Conservation (phyloP, 1,140 invertebrate genomes). For the Euborellia annulipes region DNA sequence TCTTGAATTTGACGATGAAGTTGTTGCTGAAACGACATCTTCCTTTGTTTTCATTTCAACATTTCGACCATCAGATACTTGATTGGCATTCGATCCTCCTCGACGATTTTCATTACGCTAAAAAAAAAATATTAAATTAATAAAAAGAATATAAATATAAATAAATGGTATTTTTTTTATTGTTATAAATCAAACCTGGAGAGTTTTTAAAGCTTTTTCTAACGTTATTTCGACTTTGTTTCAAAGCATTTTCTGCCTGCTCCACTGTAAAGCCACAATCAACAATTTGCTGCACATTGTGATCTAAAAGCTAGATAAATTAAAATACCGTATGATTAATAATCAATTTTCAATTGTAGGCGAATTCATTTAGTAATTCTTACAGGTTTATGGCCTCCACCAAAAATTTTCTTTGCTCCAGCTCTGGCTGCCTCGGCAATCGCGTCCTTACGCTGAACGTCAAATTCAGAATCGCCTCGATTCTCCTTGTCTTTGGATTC, state of each 20-base stretch:
- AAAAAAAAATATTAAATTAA: no score
- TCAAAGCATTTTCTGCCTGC: slow-evolving; percentile 56
- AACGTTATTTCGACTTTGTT: slow-evolving; percentile 54
- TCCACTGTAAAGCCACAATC: slow-evolving; percentile 64
- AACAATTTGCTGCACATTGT: slow-evolving; percentile 63
- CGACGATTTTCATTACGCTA: no score
- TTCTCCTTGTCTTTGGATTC: slow-evolving; percentile 14
- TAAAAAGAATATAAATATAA: slow-evolving; percentile 9
- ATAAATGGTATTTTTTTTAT: no score
- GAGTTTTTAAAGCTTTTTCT: slow-evolving; percentile 49
- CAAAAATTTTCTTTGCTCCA: slow-evolving; percentile 42
- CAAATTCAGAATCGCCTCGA: slow-evolving; percentile 58
- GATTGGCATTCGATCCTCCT: no score
- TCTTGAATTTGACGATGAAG: background rate
- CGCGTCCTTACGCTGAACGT: slow-evolving; percentile 64
- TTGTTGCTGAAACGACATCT: no score
- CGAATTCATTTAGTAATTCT: slow-evolving; percentile 2
- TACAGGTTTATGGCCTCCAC: slow-evolving; percentile 55
- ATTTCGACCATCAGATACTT: background rate
- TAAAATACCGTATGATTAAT: slow-evolving; percentile 3
- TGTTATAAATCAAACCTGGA: slow-evolving; percentile 42
- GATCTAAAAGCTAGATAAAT: slow-evolving; percentile 41
- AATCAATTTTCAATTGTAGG: slow-evolving; percentile 4
- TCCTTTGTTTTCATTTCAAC: background rate
- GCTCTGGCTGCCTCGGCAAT: slow-evolving; percentile 70